Percentiles rank a stretch among this genome's conserved stretches.
phyloP scores from a whole-genome alignment of 2,888 invertebrate genomes.

The Microplitis deprimator region DNA sequence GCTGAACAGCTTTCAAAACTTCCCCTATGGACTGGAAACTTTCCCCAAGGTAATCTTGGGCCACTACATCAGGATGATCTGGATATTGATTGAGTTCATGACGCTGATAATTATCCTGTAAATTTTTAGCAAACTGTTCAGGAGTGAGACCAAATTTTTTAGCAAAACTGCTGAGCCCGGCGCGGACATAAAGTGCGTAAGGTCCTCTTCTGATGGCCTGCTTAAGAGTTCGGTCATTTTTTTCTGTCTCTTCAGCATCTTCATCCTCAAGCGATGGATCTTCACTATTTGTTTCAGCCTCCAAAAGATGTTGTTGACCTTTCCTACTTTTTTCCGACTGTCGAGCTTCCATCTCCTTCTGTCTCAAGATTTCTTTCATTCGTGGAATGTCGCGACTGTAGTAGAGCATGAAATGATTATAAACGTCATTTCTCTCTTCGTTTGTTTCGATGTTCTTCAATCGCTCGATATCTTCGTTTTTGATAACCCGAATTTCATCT shows the following conservation, averaged over 20 bases:
- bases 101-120: conserved; percentile 94
- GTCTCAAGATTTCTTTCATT: conserved; percentile 83
- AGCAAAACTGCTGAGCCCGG: conserved; percentile 87
- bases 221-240: conserved; percentile 76
- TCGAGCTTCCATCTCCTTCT: conserved; percentile 78
- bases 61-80: conserved; percentile 86
- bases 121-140: conserved; percentile 96
- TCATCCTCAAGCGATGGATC: conserved; percentile 77
- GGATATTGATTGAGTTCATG: conserved; percentile 96
- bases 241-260: conserved; percentile 63
- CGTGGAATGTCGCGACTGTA: conserved; percentile 88
- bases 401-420: conserved; percentile 93
- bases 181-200: conserved; percentile 88
- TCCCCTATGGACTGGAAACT: conserved; percentile 78
- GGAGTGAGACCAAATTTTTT: conserved; percentile 94
- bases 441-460: conserved; percentile 84
- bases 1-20: conserved; percentile 90
- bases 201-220: conserved; percentile 90
- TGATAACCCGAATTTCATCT: conserved; percentile 85
- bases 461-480: conserved; percentile 88
- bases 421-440: conserved; percentile 94
- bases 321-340: conserved; percentile 73
- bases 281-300: conserved; percentile 77
- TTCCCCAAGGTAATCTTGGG: conserved; percentile 78
- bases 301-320: conserved; percentile 73